Evolutionary conservation across 2,113 vertebrate species (phyloP).

Genomic region (Chaetodon auriga): DNA sequence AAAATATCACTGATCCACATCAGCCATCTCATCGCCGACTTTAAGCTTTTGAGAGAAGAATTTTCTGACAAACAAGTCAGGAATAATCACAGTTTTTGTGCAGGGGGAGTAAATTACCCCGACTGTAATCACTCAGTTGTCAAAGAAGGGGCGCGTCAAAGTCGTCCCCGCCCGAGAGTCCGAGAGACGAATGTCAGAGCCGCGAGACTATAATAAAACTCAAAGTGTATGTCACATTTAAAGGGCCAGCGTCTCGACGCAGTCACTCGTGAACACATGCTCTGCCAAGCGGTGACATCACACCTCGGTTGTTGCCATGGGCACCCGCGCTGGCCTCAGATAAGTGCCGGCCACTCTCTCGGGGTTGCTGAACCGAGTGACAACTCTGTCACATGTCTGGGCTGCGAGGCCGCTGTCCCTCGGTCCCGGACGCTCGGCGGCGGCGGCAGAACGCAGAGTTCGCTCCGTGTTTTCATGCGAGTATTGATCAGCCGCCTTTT

Average conservation of each 20-base stretch:
- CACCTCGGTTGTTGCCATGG: constrained; percentile 78
- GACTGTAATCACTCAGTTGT: constrained; percentile 60
- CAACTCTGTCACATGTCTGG: constrained; percentile 73
- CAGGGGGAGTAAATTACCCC: constrained; percentile 42
- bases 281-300: constrained; percentile 76
- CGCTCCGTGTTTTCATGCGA: constrained; percentile 42
- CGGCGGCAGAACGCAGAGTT: constrained; percentile 14
- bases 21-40: constrained; percentile 60
- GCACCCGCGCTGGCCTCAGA: constrained; percentile 75
- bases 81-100: constrained; percentile 40
- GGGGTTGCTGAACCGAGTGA: constrained; percentile 66
- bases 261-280: constrained; percentile 75
- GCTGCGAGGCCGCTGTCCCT: constrained; percentile 45
- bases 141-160: constrained; percentile 20
- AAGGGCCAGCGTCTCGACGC: constrained; percentile 63
- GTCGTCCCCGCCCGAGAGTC: constrained; percentile 12
- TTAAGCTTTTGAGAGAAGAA: constrained; percentile 48
- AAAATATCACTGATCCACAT: constrained; percentile 71
- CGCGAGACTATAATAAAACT: constrained; percentile 49
- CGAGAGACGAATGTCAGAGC: constrained; percentile 41
- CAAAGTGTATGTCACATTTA: constrained; percentile 60
- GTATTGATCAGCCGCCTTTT: constrained; percentile 63
- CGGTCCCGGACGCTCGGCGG: constrained; percentile 33
- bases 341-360: constrained; percentile 70
- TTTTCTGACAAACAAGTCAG: constrained; percentile 62